Conservation (phyloP, 1,140 invertebrate genomes). For the Acyrthosiphon pisum region DNA sequence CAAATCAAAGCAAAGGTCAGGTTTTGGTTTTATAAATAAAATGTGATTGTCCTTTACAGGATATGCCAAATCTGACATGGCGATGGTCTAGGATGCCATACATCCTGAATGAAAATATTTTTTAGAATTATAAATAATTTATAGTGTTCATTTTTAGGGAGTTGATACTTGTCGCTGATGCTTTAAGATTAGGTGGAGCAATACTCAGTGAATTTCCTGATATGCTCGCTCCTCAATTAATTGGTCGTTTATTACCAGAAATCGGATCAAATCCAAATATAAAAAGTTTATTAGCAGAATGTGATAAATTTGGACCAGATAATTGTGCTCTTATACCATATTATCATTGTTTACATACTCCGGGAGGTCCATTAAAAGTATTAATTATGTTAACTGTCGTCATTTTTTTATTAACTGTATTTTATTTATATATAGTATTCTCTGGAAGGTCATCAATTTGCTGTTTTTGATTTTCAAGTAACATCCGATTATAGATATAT, state of each 20-base stretch:
- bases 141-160: constrained; percentile 69
- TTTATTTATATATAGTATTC: constrained; percentile 77
- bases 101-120: constrained; percentile 14
- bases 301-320: constrained; percentile 83
- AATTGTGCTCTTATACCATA: constrained; percentile 90
- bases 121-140: background rate
- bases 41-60: constrained; percentile 44
- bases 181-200: constrained; percentile 87
- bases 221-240: constrained; percentile 94
- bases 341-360: constrained; percentile 95
- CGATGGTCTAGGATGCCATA: constrained; percentile 40
- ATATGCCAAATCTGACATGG: constrained; percentile 48
- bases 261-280: constrained; percentile 85
- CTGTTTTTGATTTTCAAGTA: constrained; percentile 92
- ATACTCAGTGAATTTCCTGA: constrained; percentile 90
- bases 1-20: constrained; percentile 49
- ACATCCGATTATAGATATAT: constrained; percentile 93
- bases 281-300: constrained; percentile 85
- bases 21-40: constrained; percentile 42
- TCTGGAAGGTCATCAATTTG: constrained; percentile 96
- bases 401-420: background rate
- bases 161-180: constrained; percentile 92
- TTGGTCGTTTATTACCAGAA: constrained; percentile 91
- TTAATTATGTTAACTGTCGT: background rate
- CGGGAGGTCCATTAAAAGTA: constrained; percentile 94